A percentile compares a stretch with the other conserved stretches of the same genome.
phyloP scores from a whole-genome alignment of 1,140 invertebrate species.

The Drosophila biarmipes region DNA sequence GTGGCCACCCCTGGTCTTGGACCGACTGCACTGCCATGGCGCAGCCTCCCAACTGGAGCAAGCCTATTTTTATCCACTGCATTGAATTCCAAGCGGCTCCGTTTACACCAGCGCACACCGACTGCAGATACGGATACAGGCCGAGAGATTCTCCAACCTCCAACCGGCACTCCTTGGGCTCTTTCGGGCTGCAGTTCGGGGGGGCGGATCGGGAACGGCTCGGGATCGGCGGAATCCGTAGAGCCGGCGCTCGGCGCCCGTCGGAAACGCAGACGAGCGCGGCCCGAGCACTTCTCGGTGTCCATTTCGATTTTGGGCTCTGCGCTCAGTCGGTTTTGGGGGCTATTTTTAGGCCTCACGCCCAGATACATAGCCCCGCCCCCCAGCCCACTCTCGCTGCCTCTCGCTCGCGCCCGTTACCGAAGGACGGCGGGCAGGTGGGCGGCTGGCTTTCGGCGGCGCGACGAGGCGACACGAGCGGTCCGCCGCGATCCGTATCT shows the following conservation, averaged over 20 bases:
- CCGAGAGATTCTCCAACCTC: conserved; percentile 46
- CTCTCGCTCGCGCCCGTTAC: conserved; percentile 14
- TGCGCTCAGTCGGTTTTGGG: conserved; percentile 39
- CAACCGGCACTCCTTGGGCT: conserved; percentile 11
- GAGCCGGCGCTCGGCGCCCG: not conserved
- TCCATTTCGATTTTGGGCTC: conserved; percentile 76
- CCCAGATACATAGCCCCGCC: conserved; percentile 72
- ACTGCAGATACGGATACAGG: conserved; percentile 11
- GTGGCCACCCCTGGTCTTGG: conserved; percentile 5
- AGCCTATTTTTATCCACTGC: conserved; percentile 78
- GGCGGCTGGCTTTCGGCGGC: conserved; percentile 36
- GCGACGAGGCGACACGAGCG: conserved; percentile 1
- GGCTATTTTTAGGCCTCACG: conserved; percentile 68
- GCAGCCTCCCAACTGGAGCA: conserved; percentile 68
- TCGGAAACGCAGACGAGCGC: conserved; percentile 1
- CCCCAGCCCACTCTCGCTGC: conserved; percentile 1
- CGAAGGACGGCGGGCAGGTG: conserved; percentile 74
- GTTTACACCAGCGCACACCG: conserved; percentile 62
- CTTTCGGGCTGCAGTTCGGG: not conserved
- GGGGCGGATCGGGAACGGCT: conserved; percentile 21
- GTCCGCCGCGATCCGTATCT: conserved; percentile 55
- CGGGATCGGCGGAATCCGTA: not conserved
- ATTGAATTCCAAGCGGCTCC: conserved; percentile 81
- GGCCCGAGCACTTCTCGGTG: conserved; percentile 51
- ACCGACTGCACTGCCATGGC: conserved; percentile 24